Conservation (phyloP, 2,113 vertebrate species). For the Bubo blakistoni region DNA sequence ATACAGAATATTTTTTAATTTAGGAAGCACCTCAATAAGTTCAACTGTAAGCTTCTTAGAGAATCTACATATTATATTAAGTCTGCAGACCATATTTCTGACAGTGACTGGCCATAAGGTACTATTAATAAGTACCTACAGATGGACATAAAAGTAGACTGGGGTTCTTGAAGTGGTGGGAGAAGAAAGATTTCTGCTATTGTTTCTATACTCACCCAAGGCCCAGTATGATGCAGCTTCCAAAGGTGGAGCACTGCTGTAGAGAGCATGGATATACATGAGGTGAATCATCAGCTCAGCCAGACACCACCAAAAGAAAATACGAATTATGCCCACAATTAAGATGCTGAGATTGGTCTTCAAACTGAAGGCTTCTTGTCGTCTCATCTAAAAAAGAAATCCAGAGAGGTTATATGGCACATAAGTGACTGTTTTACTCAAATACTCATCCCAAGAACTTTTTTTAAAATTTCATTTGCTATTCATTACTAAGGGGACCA, state of each 20-base stretch:
- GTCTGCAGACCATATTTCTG: background rate
- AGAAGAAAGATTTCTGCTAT: background rate
- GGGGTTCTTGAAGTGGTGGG: background rate
- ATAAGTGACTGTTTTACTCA: background rate
- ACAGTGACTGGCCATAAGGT: background rate
- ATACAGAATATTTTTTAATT: background rate
- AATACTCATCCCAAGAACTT: background rate
- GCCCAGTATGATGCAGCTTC: constrained; percentile 86
- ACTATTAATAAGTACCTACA: background rate
- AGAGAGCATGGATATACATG: constrained; percentile 93
- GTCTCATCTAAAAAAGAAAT: constrained; percentile 79
- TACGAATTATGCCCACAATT: constrained; percentile 71
- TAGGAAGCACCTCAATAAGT: background rate
- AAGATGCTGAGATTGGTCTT: constrained; percentile 51
- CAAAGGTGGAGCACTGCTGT: constrained; percentile 81
- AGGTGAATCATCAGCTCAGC: constrained; percentile 89
- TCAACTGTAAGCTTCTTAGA: background rate
- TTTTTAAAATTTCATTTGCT: background rate
- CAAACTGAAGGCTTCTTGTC: constrained; percentile 47
- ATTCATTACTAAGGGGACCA: background rate
- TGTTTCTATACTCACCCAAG: constrained; percentile 78
- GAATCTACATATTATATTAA: background rate
- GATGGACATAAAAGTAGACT: background rate
- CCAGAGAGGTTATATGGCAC: background rate
- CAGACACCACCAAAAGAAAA: constrained; percentile 88